Evolutionary conservation across 1,140 invertebrate genomes (phyloP).

Genomic region (Paramacrobiotus metropolitanus): DNA sequence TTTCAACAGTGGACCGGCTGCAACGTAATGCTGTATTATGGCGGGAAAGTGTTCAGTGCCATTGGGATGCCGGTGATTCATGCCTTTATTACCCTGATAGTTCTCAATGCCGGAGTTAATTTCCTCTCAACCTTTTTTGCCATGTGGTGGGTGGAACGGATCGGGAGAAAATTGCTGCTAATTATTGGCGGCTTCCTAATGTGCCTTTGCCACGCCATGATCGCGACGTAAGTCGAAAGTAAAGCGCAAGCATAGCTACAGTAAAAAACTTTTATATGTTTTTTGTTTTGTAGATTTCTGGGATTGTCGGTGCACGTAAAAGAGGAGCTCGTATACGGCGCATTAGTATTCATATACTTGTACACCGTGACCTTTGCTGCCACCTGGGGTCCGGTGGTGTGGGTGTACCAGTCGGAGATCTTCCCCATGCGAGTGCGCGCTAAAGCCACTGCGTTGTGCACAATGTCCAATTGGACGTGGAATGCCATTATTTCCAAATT

Average conservation of each 20-base stretch:
- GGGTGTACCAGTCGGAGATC: no score
- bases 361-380: conserved; percentile 17
- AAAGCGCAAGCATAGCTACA: background rate
- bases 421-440: no score
- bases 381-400: conserved; percentile 33
- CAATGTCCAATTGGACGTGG: no score
- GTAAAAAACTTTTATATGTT: no score
- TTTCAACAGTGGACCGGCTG: conserved; percentile 37
- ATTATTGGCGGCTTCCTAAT: conserved; percentile 28
- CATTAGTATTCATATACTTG: background rate
- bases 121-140: conserved; percentile 34
- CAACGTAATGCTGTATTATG: conserved; percentile 4
- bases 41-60: background rate
- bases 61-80: background rate
- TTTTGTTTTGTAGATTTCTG: background rate
- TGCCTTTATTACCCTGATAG: background rate
- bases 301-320: no score
- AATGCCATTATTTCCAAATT: conserved; percentile 32
- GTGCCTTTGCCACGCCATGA: conserved; percentile 5
- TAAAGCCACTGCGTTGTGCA: conserved; percentile 31
- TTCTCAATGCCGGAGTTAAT: conserved; percentile 28
- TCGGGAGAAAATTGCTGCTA: conserved; percentile 31
- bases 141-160: conserved; percentile 32
- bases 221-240: background rate
- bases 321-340: background rate